Conservation (phyloP, 2,888 invertebrate genomes). For the Dascillus cervinus region DNA sequence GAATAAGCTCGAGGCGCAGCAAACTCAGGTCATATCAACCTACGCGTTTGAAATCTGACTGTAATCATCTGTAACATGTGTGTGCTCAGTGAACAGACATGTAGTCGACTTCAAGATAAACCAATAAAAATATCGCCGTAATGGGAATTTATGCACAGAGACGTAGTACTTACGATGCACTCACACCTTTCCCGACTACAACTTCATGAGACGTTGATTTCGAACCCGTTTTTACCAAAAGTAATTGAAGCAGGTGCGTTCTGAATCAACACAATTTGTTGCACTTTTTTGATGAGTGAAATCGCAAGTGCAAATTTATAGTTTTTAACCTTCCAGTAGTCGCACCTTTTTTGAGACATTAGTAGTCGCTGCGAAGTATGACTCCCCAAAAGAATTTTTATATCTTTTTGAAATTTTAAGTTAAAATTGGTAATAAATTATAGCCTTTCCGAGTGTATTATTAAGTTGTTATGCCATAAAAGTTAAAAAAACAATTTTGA, state of each 20-base stretch:
- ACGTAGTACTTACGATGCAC: conserved; percentile 18
- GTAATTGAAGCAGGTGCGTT: background rate
- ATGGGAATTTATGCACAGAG: conserved; percentile 37
- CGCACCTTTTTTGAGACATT: too few relatives aligned
- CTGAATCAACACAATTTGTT: too few relatives aligned
- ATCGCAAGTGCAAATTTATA: too few relatives aligned
- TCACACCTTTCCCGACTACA: conserved; percentile 13
- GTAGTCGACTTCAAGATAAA: conserved; percentile 34
- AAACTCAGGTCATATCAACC: conserved; percentile 24
- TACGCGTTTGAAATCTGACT: conserved; percentile 31
- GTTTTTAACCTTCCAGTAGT: too few relatives aligned
- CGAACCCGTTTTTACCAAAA: background rate
- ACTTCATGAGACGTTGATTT: background rate
- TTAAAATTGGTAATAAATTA: too few relatives aligned
- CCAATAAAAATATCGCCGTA: conserved; percentile 34
- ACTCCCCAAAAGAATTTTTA: too few relatives aligned
- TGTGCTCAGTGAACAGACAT: conserved; percentile 38
- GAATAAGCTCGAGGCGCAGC: conserved; percentile 6
- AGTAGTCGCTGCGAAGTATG: too few relatives aligned
- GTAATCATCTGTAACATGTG: conserved; percentile 36
- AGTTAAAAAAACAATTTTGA: too few relatives aligned
- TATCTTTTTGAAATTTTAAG: too few relatives aligned
- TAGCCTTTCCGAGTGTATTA: too few relatives aligned
- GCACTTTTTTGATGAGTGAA: too few relatives aligned
- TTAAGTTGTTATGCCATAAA: too few relatives aligned